Conservation (phyloP, 1,140 invertebrate species). For the Aphis gossypii region DNA sequence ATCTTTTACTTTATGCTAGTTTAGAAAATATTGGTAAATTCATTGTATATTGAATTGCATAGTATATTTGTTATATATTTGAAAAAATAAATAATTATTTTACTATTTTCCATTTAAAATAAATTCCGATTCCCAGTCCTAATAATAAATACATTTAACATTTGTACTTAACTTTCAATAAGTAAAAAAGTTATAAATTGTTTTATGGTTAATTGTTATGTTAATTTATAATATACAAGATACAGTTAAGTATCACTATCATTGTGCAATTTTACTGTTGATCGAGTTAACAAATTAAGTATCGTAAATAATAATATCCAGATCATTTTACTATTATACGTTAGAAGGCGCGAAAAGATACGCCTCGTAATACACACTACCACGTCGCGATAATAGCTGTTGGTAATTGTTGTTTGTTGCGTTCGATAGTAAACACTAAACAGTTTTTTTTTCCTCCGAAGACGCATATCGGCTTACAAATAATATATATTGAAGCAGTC, state of each 20-base stretch:
- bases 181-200: too few relatives aligned
- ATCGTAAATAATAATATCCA: not conserved
- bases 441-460: not conserved
- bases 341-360: not conserved
- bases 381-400: not conserved
- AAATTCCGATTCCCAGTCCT: too few relatives aligned
- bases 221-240: too few relatives aligned
- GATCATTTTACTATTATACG: not conserved
- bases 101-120: too few relatives aligned
- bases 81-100: too few relatives aligned
- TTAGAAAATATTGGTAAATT: not conserved
- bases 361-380: not conserved
- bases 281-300: not conserved
- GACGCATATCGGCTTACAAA: not conserved
- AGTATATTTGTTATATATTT: too few relatives aligned
- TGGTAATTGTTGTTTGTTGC: not conserved
- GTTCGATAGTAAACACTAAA: not conserved
- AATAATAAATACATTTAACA: too few relatives aligned
- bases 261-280: too few relatives aligned
- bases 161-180: too few relatives aligned
- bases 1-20: not conserved
- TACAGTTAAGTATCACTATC: not conserved
- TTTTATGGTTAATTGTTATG: too few relatives aligned
- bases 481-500: not conserved
- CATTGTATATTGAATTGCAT: too few relatives aligned